Percentiles rank a stretch among this genome's conserved stretches.
phyloP scores from a whole-genome alignment of 2,113 vertebrate species.

The Takifugu bimaculatus region DNA sequence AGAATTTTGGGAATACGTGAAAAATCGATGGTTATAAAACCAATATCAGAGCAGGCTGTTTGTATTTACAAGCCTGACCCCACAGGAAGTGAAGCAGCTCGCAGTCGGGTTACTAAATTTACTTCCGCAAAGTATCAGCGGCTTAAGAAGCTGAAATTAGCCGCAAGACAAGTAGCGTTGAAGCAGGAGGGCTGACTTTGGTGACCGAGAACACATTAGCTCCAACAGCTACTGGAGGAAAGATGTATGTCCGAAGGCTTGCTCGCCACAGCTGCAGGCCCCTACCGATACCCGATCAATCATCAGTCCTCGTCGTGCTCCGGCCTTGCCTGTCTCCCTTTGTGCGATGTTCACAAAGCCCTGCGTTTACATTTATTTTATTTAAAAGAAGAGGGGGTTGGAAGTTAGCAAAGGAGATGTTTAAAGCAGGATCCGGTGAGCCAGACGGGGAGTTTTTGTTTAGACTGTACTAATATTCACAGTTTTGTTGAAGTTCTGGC shows the following conservation, averaged over 20 bases:
- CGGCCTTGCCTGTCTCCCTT: neutral
- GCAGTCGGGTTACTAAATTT: constrained; percentile 45
- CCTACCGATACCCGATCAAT: constrained; percentile 15
- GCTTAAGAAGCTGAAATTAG: constrained; percentile 65
- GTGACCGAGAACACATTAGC: constrained; percentile 51
- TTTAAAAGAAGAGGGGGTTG: too few species aligned
- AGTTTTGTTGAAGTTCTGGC: too few species aligned
- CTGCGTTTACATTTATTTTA: too few species aligned
- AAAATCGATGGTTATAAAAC: constrained; percentile 1
- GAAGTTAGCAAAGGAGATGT: too few species aligned
- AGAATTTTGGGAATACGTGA: constrained; percentile 15
- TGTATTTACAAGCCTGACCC: constrained; percentile 3
- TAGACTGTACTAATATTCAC: too few species aligned
- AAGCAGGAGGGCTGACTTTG: constrained; percentile 28
- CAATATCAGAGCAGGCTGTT: neutral
- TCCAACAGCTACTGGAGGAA: constrained; percentile 5
- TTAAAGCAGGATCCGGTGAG: too few species aligned
- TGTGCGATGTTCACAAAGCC: too few species aligned
- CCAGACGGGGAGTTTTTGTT: too few species aligned
- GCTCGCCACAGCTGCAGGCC: constrained; percentile 6
- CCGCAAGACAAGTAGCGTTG: constrained; percentile 10
- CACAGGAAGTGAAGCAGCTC: constrained; percentile 13
- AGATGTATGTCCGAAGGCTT: too few species aligned
- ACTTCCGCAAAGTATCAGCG: constrained; percentile 48
- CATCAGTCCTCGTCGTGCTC: neutral